Percentiles rank a stretch among this genome's conserved stretches.
These are phyloP conservation scores for Thecocarcelia acutangulata DNA, from an alignment of 2,888 invertebrate species.

Conservation along the genomic window DNA sequence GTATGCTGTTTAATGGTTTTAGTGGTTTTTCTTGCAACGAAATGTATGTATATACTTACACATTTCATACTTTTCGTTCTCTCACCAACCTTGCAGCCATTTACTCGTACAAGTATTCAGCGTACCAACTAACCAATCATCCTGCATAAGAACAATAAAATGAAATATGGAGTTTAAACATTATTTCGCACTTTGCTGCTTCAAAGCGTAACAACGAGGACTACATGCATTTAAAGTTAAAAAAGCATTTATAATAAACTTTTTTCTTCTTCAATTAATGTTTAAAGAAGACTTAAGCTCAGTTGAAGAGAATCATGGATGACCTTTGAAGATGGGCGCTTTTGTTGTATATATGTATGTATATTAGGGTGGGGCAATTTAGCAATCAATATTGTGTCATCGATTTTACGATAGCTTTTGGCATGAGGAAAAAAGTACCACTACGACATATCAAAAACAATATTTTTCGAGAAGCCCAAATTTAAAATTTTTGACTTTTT, in stretches of 20 bases:
- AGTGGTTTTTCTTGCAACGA: slow-evolving; percentile 43
- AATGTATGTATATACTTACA: slow-evolving; percentile 2
- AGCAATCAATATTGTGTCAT: too few species aligned
- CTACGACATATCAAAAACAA: too few species aligned
- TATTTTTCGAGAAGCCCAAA: too few species aligned
- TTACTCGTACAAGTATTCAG: neutral
- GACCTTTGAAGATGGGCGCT: too few species aligned
- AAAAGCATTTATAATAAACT: slow-evolving; percentile 42
- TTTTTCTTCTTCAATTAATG: slow-evolving; percentile 30
- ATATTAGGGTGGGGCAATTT: too few species aligned
- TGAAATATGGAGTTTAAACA: slow-evolving; percentile 65
- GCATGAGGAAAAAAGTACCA: too few species aligned
- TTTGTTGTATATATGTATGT: too few species aligned
- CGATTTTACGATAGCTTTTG: too few species aligned
- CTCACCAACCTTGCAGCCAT: slow-evolving; percentile 5
- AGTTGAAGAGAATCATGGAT: neutral
- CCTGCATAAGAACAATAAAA: slow-evolving; percentile 36
- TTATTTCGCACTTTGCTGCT: slow-evolving; percentile 67
- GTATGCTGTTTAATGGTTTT: slow-evolving; percentile 39
- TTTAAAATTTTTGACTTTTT: too few species aligned
- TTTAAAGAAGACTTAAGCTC: neutral
- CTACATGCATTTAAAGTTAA: slow-evolving; percentile 42
- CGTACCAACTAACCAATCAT: slow-evolving; percentile 33
- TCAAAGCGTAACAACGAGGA: slow-evolving; percentile 45
- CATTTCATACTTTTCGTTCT: slow-evolving; percentile 30